Conservation (phyloP, 1,140 invertebrate species). For the Tetraneura akinire region DNA sequence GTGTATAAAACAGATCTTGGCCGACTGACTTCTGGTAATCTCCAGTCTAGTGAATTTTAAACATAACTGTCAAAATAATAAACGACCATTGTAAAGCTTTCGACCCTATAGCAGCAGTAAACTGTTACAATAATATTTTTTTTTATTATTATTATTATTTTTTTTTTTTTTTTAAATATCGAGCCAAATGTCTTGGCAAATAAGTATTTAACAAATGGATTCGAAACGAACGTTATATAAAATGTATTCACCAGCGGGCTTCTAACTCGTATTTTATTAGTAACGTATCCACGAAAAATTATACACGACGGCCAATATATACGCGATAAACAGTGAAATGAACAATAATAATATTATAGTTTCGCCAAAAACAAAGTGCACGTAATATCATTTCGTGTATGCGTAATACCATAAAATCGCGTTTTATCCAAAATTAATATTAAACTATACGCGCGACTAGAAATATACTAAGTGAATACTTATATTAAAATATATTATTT, state of each 20-base stretch:
- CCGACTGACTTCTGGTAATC: not conserved
- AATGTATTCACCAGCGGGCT: slow-evolving; percentile 8
- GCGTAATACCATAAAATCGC: too few species aligned
- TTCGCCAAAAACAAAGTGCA: too few species aligned
- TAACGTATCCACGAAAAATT: not conserved
- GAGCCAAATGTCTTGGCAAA: not conserved
- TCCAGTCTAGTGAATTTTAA: not conserved
- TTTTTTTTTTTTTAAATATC: not conserved
- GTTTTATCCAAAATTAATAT: too few species aligned
- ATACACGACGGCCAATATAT: not conserved
- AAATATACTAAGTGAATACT: too few species aligned
- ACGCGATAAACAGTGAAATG: too few species aligned
- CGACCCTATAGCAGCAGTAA: not conserved
- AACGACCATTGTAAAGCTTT: not conserved
- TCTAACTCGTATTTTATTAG: too few species aligned
- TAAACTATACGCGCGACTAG: too few species aligned
- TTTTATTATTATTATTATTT: not conserved
- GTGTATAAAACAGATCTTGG: not conserved
- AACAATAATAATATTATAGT: too few species aligned
- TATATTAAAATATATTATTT: too few species aligned
- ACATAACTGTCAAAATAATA: not conserved
- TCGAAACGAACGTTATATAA: not conserved
- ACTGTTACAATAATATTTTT: not conserved
- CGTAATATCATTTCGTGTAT: too few species aligned
- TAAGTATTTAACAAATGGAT: not conserved